A percentile compares a stretch with the other conserved stretches of the same genome.
phyloP scores from a whole-genome alignment of 2,113 vertebrate genomes.

The Leptocoma aspasia region DNA sequence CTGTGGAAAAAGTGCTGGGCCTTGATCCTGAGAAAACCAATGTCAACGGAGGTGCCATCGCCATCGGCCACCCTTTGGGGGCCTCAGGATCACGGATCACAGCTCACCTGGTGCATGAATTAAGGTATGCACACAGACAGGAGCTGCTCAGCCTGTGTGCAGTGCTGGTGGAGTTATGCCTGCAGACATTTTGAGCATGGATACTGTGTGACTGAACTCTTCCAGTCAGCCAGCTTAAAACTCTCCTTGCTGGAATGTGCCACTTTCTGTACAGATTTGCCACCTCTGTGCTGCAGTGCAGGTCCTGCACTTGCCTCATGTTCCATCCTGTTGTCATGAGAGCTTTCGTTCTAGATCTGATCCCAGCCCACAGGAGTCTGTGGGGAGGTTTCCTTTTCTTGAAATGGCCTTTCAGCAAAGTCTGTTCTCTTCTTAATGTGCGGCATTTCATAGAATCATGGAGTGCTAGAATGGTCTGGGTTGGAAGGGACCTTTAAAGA shows the following conservation, averaged over 20 bases:
- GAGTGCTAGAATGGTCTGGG: background rate
- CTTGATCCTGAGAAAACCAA: conserved; percentile 90
- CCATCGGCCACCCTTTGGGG: conserved; percentile 89
- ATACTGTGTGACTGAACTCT: background rate
- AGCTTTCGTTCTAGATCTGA: background rate
- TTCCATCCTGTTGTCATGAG: background rate
- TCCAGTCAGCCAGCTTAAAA: background rate
- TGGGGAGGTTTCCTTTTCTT: background rate
- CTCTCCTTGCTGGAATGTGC: fast-evolving
- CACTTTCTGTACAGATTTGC: fast-evolving
- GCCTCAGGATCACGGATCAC: conserved; percentile 92
- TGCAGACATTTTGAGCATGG: fast-evolving
- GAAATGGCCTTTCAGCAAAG: background rate
- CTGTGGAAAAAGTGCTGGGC: conserved; percentile 83
- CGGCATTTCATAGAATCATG: background rate
- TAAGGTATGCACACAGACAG: conserved; percentile 71
- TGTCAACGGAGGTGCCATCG: conserved; percentile 90
- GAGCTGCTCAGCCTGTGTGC: background rate
- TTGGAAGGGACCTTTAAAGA: background rate
- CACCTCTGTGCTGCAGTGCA: background rate
- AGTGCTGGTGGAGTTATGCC: background rate
- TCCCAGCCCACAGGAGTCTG: background rate
- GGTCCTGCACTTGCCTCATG: background rate
- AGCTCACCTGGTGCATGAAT: conserved; percentile 87
- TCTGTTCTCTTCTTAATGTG: background rate